Base-by-base conservation (phyloP, 1,140 invertebrate genomes). In the Gerris buenoi region DNA sequence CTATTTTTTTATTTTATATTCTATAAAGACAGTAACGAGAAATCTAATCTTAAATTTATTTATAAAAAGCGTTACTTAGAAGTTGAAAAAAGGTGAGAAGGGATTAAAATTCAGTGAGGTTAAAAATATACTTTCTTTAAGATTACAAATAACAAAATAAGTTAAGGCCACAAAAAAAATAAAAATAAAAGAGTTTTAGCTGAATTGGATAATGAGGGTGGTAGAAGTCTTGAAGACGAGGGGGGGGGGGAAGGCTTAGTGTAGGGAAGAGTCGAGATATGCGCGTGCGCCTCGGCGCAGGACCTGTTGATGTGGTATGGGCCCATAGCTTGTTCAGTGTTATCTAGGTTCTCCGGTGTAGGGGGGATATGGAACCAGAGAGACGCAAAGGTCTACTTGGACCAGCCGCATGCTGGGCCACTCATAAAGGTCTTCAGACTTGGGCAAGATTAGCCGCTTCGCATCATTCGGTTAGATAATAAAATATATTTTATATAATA, bases 371-470 rank as follows among this genome's bases (percentile, higher is more conserved):
- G 33, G 33, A 46, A 46, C 33, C 67, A 68, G 65, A 65, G 65
- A 64, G 65, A 22, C 14, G 61, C n/a, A 68, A 68, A 25, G 67
- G 83, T 73, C 84, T 83, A 63, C 75, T 85, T 66, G 84, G 85
- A 68, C 85, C 85, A 25, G 83, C 85, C 25, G 82, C 84, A 68
- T 84, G 84, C 70, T 86, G 85, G 84, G 81, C 85, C 59, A 83
- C 85, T 1, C 85, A 87, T 74, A 86, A 86, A 72, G 77, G 84
- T 64, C 78, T 86, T 14, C 85, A 86, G 74, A 85, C 84, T n/a
- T 86, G 86, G 85, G 85, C 85, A 1, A 78, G 82, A 63, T 83
- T 85, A 15, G 85, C 85, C 46, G 58, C 58, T 25, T 60, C 66
- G 63, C 22, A 25, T 28, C 59, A 67, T 29, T 28, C 46, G 66